These are phyloP conservation scores for Naso thynnoides DNA, from an alignment of 2,797 vertebrate species.

Conservation along the genomic window DNA sequence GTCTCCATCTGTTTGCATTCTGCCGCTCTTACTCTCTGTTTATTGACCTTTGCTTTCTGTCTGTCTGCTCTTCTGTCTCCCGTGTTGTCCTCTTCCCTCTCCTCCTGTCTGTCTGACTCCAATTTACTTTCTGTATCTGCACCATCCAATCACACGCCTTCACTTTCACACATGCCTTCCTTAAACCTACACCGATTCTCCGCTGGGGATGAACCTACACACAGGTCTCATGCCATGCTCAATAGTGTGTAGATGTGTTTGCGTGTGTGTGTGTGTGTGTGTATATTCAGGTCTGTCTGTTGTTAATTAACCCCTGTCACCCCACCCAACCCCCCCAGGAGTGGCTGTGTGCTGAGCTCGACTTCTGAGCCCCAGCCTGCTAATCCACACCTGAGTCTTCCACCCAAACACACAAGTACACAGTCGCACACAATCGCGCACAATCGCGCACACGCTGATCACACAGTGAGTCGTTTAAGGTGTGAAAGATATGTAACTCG, in stretches of 20 bases:
- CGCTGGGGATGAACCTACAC: constrained; percentile 60
- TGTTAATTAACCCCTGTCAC: constrained; percentile 84
- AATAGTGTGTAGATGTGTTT: constrained; percentile 25
- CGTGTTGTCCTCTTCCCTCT: constrained; percentile 44
- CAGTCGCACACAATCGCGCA: constrained; percentile 1
- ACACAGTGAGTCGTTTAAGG: constrained; percentile 43
- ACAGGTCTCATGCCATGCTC: constrained; percentile 42
- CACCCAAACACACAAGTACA: constrained; percentile 14
- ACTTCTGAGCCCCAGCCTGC: constrained; percentile 67
- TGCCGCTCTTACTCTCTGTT: constrained; percentile 66
- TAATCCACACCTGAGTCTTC: constrained; percentile 82
- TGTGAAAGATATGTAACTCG: constrained; percentile 65
- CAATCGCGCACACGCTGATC: constrained; percentile 32
- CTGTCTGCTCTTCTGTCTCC: constrained; percentile 62
- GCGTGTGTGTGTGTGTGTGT: constrained; percentile 35
- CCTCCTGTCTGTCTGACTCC: constrained; percentile 60
- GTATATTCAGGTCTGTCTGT: constrained; percentile 58
- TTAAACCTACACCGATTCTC: constrained; percentile 52
- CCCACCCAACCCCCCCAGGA: constrained; percentile 66
- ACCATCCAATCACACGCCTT: constrained; percentile 64
- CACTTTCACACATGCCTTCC: constrained; percentile 57
- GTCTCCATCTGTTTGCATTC: constrained; percentile 74
- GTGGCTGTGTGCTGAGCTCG: constrained; percentile 63
- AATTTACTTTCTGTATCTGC: constrained; percentile 68
- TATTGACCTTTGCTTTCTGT: constrained; percentile 75